phyloP scores from a whole-genome alignment of 2,113 vertebrate species.

The Okapia johnstoni region DNA sequence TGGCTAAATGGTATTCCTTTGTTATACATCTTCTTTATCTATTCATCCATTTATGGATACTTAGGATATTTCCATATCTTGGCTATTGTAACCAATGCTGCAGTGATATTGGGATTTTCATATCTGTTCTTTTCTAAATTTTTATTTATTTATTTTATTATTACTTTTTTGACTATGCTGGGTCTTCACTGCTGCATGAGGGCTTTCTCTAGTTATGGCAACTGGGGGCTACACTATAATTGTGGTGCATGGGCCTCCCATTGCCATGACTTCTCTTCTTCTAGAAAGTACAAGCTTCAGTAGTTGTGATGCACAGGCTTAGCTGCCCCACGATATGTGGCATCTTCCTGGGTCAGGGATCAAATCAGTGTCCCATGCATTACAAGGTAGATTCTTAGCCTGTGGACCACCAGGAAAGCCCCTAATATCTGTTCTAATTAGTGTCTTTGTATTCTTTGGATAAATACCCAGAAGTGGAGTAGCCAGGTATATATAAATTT shows the following conservation, averaged over 20 bases:
- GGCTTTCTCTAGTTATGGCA: background rate
- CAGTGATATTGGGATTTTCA: background rate
- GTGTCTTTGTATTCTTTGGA: background rate
- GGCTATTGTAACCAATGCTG: background rate
- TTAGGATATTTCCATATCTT: background rate
- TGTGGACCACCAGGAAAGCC: too few species aligned
- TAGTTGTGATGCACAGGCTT: background rate
- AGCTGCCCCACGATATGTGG: too few species aligned
- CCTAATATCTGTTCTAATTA: background rate
- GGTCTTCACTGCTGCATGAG: background rate
- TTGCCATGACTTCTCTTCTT: background rate
- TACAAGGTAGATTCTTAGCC: too few species aligned
- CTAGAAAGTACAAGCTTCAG: background rate
- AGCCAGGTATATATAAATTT: background rate
- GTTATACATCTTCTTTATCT: background rate
- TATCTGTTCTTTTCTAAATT: background rate
- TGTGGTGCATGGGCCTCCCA: background rate
- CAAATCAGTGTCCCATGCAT: too few species aligned
- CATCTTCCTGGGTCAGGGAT: too few species aligned
- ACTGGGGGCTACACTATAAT: background rate
- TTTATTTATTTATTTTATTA: background rate
- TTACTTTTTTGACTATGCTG: background rate
- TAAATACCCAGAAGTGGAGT: background rate
- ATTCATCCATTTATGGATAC: background rate
- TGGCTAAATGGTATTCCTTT: background rate